phyloP scores from a whole-genome alignment of 2,113 vertebrate species.

The Paradoxurus hermaphroditus region DNA sequence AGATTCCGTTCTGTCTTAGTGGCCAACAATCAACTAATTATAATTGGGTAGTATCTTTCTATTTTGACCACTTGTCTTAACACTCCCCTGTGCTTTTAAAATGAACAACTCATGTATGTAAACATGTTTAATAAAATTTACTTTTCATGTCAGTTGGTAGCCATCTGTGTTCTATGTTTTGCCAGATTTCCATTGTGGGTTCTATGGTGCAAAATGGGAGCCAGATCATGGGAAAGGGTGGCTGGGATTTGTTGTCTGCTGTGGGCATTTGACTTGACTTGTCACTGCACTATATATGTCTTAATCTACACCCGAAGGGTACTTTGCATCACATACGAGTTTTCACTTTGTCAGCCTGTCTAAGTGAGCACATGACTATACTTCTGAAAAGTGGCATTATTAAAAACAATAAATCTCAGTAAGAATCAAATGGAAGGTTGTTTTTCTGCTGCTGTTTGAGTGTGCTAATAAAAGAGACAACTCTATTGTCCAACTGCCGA shows the following conservation, averaged over 20 bases:
- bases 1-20: slow-evolving; percentile 90
- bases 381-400: slow-evolving; percentile 82
- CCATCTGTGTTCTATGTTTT: slow-evolving; percentile 84
- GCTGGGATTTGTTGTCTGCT: slow-evolving; percentile 41
- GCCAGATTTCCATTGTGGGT: slow-evolving; percentile 62
- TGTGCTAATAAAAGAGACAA: slow-evolving; percentile 68
- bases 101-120: slow-evolving; percentile 90
- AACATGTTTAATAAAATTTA: slow-evolving; percentile 94
- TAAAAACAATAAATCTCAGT: slow-evolving; percentile 82
- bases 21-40: slow-evolving; percentile 86
- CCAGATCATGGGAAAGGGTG: slow-evolving; percentile 29
- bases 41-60: slow-evolving; percentile 90
- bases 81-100: slow-evolving; percentile 92
- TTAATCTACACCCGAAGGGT: slow-evolving; percentile 72
- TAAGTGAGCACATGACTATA: slow-evolving; percentile 81
- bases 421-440: slow-evolving; percentile 76
- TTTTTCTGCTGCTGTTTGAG: slow-evolving; percentile 77
- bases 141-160: slow-evolving; percentile 90
- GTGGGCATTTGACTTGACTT: slow-evolving; percentile 46
- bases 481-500: slow-evolving; percentile 55
- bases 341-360: slow-evolving; percentile 82
- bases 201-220: slow-evolving; percentile 52
- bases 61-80: slow-evolving; percentile 90
- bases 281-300: slow-evolving; percentile 71
- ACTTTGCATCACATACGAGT: slow-evolving; percentile 79